Base-by-base conservation (phyloP, 1,140 invertebrate species). In the Anastrepha ludens region DNA sequence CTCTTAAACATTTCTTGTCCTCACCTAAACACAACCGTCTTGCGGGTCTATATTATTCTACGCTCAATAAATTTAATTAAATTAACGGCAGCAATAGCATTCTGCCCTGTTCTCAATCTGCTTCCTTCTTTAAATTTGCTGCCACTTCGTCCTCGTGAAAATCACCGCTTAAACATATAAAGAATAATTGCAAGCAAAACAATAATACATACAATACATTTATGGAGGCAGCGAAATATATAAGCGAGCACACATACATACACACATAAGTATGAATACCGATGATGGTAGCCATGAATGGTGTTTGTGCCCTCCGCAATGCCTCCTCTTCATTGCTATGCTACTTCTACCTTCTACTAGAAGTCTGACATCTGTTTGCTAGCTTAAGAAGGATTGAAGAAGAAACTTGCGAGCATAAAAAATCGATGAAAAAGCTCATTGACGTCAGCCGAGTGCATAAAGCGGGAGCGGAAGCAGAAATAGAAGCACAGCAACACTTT, bases 371-470 rank as follows among this genome's bases (percentile, higher is more conserved):
- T 67, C 65, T 67, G 65, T 67, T 67, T 67, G 8, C 29, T 13
- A 41, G 13, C 9, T 67, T 29, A 20, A 67, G 65, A 20, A 67
- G 9, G 29, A 13, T 67, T 41, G 50, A 44, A 47, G 62, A 29
- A 65, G 11, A 15, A 85, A 88, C 44, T 13, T 15, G 11, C 60
- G 15, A 86, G 55, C 9, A 29, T 90, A 70, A 89, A 88, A 92
- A 92, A 92, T 92, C 91, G 91, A 92, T 92, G 65, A 92, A 91
- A 92, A 92, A 92, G 91, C 91, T 92, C 91, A 92, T 92, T 92
- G 91, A 92, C 91, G 91, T 92, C 91, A 92, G 90, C 89, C 87
- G 88, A 88, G 74, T 55, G 74, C 50, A 50, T 81, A 11, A n/a
- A 50, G 20, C 41, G 44, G 44, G n/a, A 81, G 50, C 74, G 50